A percentile compares a stretch with the other conserved stretches of the same genome.
Conservation (phyloP, 2,888 invertebrate genomes). For the Synanthedon andrenaeformis region DNA sequence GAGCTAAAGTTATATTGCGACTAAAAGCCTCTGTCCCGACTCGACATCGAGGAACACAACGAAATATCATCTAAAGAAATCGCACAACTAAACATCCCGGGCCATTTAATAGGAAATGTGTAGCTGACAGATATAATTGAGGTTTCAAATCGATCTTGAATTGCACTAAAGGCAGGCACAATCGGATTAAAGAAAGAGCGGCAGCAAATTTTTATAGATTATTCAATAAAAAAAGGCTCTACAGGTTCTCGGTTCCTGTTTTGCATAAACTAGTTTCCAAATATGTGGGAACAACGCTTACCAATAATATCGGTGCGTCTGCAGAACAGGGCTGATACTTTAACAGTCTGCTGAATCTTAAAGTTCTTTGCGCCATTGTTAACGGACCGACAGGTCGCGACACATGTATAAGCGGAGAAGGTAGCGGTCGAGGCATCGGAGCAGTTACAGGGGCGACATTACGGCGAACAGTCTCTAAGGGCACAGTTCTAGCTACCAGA, state of each 20-base stretch:
- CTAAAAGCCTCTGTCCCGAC: no score
- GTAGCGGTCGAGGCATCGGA: slow-evolving; percentile 39
- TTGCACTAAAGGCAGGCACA: background rate
- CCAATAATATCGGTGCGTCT: slow-evolving; percentile 53
- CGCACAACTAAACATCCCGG: background rate
- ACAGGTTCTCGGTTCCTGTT: background rate
- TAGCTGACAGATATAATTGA: background rate
- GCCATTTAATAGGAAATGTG: background rate
- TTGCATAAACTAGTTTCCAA: background rate
- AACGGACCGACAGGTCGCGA: slow-evolving; percentile 65
- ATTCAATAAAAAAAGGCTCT: no score
- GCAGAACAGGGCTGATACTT: slow-evolving; percentile 74
- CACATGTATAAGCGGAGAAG: slow-evolving; percentile 54
- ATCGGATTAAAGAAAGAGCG: no score
- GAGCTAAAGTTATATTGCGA: no score
- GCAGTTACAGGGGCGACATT: slow-evolving; percentile 56
- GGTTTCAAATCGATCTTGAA: background rate
- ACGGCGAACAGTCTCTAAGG: slow-evolving; percentile 76
- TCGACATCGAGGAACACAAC: background rate
- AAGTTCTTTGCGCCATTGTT: slow-evolving; percentile 77
- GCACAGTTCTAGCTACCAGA: slow-evolving; percentile 78
- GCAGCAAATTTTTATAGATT: background rate
- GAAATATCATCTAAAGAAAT: background rate
- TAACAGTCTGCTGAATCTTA: slow-evolving; percentile 75
- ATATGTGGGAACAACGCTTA: slow-evolving; percentile 20